phyloP scores from a whole-genome alignment of 2,888 invertebrate species.

The Morinoia aosen region DNA sequence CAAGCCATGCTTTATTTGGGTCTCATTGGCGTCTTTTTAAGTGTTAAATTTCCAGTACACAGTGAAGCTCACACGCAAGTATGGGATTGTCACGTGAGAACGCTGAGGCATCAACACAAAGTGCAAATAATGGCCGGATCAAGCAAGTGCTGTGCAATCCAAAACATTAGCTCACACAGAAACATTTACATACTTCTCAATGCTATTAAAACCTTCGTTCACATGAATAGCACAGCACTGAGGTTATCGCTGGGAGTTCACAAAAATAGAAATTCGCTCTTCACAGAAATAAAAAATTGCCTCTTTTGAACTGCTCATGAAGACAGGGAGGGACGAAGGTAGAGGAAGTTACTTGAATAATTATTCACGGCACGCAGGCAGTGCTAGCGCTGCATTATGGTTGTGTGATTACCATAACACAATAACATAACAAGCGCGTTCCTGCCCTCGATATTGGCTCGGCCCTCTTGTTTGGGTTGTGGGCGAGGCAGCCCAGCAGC shows the following conservation, averaged over 20 bases:
- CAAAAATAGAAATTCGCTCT: neutral
- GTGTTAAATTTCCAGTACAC: too few relatives aligned
- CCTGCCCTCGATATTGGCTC: neutral
- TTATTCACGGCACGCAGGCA: neutral
- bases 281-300: neutral
- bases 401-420: slow-evolving; percentile 1
- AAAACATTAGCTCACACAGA: neutral
- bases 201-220: neutral
- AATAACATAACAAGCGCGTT: slow-evolving; percentile 1
- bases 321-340: neutral
- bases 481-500: neutral
- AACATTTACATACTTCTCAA: neutral
- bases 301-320: neutral
- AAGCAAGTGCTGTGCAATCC: too few relatives aligned
- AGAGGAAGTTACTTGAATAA: neutral
- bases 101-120: too few relatives aligned
- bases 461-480: neutral
- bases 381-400: neutral
- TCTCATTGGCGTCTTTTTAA: too few relatives aligned
- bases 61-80: too few relatives aligned
- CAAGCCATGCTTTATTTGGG: too few relatives aligned
- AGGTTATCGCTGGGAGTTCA: neutral
- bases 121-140: too few relatives aligned
- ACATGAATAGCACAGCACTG: neutral
- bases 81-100: too few relatives aligned